Conservation (phyloP, 2,113 vertebrate species). For the Globicephala melas region DNA sequence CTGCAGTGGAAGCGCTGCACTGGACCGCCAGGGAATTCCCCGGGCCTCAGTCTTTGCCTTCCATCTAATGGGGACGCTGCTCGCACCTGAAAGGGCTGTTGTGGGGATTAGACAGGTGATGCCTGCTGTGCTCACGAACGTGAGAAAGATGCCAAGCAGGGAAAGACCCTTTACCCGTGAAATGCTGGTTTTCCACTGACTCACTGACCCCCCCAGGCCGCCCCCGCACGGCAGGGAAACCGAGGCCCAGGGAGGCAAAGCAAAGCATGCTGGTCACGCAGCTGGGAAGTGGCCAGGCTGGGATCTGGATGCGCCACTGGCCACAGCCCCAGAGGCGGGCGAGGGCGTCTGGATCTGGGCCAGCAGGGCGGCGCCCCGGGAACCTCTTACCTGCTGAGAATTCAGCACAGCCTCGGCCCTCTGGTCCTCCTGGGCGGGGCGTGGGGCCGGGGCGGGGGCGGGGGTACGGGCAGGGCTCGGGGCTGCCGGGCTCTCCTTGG, state of each 20-base stretch:
- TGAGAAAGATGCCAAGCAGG: neutral
- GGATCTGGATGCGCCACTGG: neutral
- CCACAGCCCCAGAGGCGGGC: neutral
- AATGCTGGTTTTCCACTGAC: accelerated
- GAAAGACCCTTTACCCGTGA: neutral
- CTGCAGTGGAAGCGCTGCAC: too few relatives aligned
- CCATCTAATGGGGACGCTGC: neutral
- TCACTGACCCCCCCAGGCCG: accelerated
- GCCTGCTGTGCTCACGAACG: neutral
- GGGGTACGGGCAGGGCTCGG: neutral
- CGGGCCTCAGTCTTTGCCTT: neutral
- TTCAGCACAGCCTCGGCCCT: conserved; percentile 70
- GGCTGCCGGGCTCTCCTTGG: conserved; percentile 81
- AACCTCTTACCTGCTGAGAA: conserved; percentile 72
- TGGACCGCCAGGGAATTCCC: neutral
- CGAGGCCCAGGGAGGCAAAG: neutral
- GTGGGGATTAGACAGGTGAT: too few relatives aligned
- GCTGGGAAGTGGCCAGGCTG: neutral
- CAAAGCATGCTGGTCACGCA: neutral
- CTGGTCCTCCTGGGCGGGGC: conserved; percentile 81
- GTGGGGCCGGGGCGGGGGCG: conserved; percentile 1
- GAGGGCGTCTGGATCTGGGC: neutral
- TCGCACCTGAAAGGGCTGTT: neutral
- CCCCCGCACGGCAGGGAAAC: neutral
- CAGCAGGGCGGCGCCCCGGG: neutral